Evolutionary conservation across 2,113 vertebrate species (phyloP).

Genomic region (Rynchops niger): DNA sequence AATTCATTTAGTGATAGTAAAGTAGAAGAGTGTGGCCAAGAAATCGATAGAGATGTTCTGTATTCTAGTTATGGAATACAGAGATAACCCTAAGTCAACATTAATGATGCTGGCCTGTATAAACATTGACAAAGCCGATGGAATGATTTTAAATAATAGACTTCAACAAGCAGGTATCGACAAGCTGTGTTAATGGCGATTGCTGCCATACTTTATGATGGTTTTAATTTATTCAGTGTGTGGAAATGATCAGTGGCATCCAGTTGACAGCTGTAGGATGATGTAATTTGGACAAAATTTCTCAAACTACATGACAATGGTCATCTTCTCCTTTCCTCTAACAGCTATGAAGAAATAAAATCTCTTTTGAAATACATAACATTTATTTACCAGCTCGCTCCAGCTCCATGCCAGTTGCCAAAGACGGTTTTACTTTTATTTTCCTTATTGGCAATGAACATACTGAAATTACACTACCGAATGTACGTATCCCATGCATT

Average conservation of each 20-base stretch:
- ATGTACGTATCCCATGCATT: not conserved
- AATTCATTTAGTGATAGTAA: slow-evolving; percentile 74
- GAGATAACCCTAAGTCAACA: slow-evolving; percentile 67
- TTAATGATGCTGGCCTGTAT: slow-evolving; percentile 56
- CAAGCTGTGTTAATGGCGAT: slow-evolving; percentile 57
- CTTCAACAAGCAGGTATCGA: slow-evolving; percentile 55
- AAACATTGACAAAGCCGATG: slow-evolving; percentile 53
- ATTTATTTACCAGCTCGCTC: not conserved
- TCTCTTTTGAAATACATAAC: not conserved
- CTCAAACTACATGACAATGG: not conserved
- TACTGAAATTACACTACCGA: not conserved
- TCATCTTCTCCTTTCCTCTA: not conserved
- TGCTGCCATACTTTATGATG: slow-evolving; percentile 60
- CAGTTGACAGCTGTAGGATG: not conserved
- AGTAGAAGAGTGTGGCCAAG: slow-evolving; percentile 49
- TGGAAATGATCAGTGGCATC: not conserved
- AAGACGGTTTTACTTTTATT: not conserved
- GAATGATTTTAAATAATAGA: slow-evolving; percentile 73
- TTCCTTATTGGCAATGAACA: not conserved
- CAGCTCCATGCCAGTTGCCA: not conserved
- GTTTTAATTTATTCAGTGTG: slow-evolving; percentile 1
- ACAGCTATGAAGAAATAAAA: not conserved
- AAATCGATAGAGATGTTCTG: slow-evolving; percentile 71
- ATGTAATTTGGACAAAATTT: not conserved
- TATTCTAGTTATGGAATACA: slow-evolving; percentile 59